Evolutionary conservation across 2,113 vertebrate genomes (phyloP).

Genomic region (Tringa solitaria): DNA sequence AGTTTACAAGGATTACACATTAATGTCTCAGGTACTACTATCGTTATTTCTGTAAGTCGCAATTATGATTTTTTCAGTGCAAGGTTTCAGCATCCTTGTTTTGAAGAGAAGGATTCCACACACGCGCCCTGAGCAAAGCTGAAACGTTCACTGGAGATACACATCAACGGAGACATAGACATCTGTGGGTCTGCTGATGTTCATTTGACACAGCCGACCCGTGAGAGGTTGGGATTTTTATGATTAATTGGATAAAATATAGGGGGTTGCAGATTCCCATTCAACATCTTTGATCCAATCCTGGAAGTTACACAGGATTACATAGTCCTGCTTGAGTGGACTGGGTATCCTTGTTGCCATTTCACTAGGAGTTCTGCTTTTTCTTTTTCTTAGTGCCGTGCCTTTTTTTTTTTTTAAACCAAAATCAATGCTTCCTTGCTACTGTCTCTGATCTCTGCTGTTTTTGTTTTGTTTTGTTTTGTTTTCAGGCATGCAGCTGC

Average conservation of each 20-base stretch:
- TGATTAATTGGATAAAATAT: neutral
- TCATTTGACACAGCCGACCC: neutral
- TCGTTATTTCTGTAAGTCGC: neutral
- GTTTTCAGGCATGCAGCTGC: neutral
- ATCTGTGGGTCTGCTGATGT: neutral
- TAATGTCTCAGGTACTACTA: fast-evolving
- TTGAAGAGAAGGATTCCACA: neutral
- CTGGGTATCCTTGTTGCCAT: neutral
- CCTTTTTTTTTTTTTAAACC: neutral
- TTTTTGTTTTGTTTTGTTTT: neutral
- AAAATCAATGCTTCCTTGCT: neutral
- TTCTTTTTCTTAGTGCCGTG: neutral
- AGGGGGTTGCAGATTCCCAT: neutral
- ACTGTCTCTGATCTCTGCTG: neutral
- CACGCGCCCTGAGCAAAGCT: neutral
- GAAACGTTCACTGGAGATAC: neutral
- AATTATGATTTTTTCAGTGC: neutral
- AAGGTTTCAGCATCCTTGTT: neutral
- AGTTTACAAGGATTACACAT: neutral
- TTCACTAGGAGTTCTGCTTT: neutral
- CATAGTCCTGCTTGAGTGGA: neutral
- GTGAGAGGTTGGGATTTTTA: neutral
- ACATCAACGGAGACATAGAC: neutral
- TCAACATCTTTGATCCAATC: neutral
- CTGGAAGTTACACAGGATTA: neutral